Conservation (phyloP, 2,888 invertebrate genomes). For the Arrhopalites spinosus region DNA sequence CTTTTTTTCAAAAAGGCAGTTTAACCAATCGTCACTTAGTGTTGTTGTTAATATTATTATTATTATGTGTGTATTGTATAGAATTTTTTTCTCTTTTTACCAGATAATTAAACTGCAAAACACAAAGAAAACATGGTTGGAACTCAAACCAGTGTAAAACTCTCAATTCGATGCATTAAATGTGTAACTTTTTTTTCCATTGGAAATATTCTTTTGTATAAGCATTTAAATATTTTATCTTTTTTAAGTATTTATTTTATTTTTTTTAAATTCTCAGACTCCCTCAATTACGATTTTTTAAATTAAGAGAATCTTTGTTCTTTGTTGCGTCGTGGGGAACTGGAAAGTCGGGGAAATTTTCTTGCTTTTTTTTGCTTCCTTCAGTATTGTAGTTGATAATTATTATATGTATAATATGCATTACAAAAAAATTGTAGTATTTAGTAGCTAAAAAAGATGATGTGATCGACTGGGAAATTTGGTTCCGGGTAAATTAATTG, state of each 20-base stretch:
- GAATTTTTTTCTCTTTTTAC: neutral
- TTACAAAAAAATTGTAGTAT: conserved; percentile 38
- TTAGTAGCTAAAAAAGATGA: conserved; percentile 37
- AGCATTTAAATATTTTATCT: neutral
- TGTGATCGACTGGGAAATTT: conserved; percentile 40
- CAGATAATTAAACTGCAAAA: neutral
- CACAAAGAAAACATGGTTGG: neutral
- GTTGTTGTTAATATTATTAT: neutral
- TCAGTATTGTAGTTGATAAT: neutral
- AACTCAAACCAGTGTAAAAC: neutral
- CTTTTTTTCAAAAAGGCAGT: conserved; percentile 8
- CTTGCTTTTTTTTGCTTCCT: neutral
- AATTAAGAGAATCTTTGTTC: neutral
- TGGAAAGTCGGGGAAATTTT: neutral
- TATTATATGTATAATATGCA: conserved; percentile 27
- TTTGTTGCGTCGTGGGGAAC: neutral
- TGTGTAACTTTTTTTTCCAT: neutral
- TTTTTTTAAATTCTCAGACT: neutral
- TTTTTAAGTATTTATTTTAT: neutral
- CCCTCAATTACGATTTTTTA: neutral
- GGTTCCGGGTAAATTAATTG: conserved; percentile 41
- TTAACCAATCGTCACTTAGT: neutral
- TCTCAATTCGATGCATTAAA: conserved; percentile 20
- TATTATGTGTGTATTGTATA: neutral
- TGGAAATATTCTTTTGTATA: neutral